phyloP scores from a whole-genome alignment of 2,797 vertebrate species.

The Lithobates sylvaticus region DNA sequence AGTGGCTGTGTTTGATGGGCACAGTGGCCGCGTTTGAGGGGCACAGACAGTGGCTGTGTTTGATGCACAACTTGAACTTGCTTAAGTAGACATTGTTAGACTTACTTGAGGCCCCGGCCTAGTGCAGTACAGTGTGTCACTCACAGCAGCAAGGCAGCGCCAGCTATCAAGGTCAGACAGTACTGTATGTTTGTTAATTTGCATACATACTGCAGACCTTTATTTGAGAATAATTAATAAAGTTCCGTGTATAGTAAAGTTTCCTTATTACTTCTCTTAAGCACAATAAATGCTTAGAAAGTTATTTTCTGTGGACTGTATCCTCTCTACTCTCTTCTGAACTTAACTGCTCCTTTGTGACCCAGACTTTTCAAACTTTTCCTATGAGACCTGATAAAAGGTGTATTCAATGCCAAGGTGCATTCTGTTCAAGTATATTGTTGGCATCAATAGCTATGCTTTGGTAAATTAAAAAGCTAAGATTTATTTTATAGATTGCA shows the following conservation, averaged over 20 bases:
- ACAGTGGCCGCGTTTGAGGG: too few relatives aligned
- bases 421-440: slow-evolving; percentile 13
- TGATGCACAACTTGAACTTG: too few relatives aligned
- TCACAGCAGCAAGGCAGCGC: too few relatives aligned
- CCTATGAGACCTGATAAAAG: background rate
- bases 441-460: background rate
- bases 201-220: background rate
- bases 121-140: too few relatives aligned
- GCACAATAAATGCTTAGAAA: background rate
- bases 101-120: too few relatives aligned
- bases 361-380: background rate
- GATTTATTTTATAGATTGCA: slow-evolving; percentile 1
- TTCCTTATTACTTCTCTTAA: background rate
- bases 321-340: background rate
- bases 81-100: too few relatives aligned
- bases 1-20: too few relatives aligned
- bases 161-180: too few relatives aligned
- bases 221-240: background rate
- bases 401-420: slow-evolving; percentile 5
- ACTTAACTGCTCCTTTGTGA: slow-evolving; percentile 1
- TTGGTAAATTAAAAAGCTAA: slow-evolving; percentile 6
- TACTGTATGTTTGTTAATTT: background rate
- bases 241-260: background rate
- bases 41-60: too few relatives aligned
- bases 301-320: background rate